phyloP scores from a whole-genome alignment of 2,797 vertebrate species.

The Podarcis lilfordi region DNA sequence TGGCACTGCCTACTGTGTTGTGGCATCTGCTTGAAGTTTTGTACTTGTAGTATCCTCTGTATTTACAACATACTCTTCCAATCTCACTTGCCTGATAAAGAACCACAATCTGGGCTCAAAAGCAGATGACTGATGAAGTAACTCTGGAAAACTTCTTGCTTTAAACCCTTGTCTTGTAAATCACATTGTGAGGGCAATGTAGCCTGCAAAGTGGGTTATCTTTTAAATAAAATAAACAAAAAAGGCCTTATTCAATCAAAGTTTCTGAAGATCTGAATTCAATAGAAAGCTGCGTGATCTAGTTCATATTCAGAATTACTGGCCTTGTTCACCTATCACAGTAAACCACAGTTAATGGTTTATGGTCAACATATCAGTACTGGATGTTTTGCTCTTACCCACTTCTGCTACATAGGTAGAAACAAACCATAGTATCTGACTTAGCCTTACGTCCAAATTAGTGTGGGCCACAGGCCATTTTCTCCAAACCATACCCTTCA shows the following conservation, averaged over 20 bases:
- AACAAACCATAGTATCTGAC: background rate
- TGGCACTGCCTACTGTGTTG: background rate
- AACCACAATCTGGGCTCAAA: background rate
- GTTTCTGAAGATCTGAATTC: background rate
- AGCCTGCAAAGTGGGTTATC: too few relatives aligned
- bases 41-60: background rate
- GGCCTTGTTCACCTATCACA: too few relatives aligned
- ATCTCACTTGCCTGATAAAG: background rate
- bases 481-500: too few relatives aligned
- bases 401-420: background rate
- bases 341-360: background rate
- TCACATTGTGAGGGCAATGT: too few relatives aligned
- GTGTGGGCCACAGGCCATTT: too few relatives aligned
- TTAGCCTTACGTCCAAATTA: background rate
- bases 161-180: too few relatives aligned
- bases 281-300: background rate
- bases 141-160: too few relatives aligned
- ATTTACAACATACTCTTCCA: background rate
- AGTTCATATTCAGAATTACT: background rate
- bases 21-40: background rate
- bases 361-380: background rate
- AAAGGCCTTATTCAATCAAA: too few relatives aligned
- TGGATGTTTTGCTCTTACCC: background rate
- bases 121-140: background rate
- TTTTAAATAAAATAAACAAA: too few relatives aligned